Percentiles rank a stretch among this genome's conserved stretches.
Conservation (phyloP, 2,797 vertebrate species). For the Mormyrus hasselquistii region DNA sequence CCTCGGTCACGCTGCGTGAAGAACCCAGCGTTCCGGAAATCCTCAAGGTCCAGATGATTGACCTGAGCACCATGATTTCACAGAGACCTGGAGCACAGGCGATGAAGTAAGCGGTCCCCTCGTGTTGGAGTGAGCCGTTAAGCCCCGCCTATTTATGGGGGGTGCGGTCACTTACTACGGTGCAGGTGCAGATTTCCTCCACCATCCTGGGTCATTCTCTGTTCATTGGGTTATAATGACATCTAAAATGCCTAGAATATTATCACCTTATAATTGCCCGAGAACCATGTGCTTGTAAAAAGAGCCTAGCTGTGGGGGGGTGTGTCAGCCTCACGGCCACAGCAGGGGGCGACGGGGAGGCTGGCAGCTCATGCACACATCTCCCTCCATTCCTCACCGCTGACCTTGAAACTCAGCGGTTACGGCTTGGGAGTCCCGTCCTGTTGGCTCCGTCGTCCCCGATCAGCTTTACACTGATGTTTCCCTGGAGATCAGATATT, state of each 20-base stretch:
- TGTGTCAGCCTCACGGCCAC: background rate
- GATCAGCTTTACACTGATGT: background rate
- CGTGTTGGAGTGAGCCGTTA: background rate
- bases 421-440: background rate
- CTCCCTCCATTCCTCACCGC: background rate
- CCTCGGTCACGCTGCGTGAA: slow-evolving; percentile 82
- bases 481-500: background rate
- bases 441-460: background rate
- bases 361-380: background rate
- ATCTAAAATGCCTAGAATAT: background rate
- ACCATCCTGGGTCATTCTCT: background rate
- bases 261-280: background rate
- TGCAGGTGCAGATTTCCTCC: background rate
- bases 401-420: background rate
- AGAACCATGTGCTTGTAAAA: background rate
- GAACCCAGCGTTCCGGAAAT: slow-evolving; percentile 73
- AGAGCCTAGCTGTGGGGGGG: background rate
- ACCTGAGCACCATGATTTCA: slow-evolving; percentile 79
- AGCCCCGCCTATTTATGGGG: background rate
- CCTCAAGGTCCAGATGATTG: slow-evolving; percentile 85
- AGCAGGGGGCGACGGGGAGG: background rate
- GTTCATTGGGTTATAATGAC: background rate
- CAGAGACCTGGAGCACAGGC: slow-evolving; percentile 92
- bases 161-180: background rate
- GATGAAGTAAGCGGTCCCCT: slow-evolving; percentile 65